These are phyloP conservation scores for Yponomeuta malinellus DNA, from an alignment of 2,888 invertebrate species.

Conservation along the genomic window DNA sequence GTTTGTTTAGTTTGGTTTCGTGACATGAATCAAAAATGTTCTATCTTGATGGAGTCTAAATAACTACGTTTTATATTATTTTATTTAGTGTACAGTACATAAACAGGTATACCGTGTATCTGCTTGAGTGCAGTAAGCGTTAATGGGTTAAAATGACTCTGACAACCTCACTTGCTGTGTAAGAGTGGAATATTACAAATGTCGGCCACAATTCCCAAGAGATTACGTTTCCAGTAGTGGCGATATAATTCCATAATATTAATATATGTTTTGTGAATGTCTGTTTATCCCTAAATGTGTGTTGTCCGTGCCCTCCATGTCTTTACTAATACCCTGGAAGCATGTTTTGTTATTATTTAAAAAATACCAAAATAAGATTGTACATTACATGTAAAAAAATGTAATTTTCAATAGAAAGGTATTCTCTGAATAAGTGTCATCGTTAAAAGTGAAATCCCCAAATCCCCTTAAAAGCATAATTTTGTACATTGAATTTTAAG, in stretches of 20 bases:
- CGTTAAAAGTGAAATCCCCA: constrained; percentile 21
- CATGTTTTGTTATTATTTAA: neutral
- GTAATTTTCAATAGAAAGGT: constrained; percentile 49
- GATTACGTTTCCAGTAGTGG: constrained; percentile 67
- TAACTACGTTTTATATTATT: too few species aligned
- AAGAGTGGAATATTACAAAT: neutral
- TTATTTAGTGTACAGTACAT: too few species aligned
- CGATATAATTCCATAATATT: constrained; percentile 31
- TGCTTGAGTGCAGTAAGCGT: too few species aligned
- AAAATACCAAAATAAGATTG: neutral
- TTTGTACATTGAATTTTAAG: constrained; percentile 56
- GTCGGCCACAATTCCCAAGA: constrained; percentile 36
- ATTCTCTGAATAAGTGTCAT: constrained; percentile 46
- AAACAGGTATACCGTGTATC: too few species aligned
- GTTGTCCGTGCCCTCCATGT: neutral
- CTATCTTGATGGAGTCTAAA: too few species aligned
- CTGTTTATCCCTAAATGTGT: constrained; percentile 11
- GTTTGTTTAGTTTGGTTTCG: neutral
- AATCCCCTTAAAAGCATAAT: constrained; percentile 45
- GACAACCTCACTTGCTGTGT: too few species aligned
- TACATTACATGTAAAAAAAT: neutral
- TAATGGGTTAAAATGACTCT: too few species aligned
- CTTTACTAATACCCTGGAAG: constrained; percentile 59
- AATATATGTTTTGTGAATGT: constrained; percentile 52
- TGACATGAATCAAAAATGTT: too few species aligned